Conservation (phyloP, 2,113 vertebrate genomes). For the Hyaena hyaena region DNA sequence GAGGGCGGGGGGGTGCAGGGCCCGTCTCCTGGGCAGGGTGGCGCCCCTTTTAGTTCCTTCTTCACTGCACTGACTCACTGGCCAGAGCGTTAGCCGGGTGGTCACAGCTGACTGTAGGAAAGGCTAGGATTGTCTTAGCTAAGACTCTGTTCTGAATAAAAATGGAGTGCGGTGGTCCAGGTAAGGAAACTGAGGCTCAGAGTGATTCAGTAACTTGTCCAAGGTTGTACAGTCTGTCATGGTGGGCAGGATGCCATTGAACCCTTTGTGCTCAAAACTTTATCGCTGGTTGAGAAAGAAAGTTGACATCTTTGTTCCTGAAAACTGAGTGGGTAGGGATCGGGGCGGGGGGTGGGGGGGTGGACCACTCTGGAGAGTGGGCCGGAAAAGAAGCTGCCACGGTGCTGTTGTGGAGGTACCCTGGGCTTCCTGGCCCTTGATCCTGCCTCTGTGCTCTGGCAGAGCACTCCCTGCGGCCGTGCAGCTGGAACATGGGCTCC, state of each 20-base stretch:
- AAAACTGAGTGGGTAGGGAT: neutral
- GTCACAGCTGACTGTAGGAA: neutral
- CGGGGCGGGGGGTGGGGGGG: too few relatives aligned
- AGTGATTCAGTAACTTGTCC: neutral
- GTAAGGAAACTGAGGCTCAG: neutral
- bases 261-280: neutral
- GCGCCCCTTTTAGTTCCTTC: neutral
- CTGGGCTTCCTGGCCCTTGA: neutral
- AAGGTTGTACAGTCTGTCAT: neutral
- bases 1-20: neutral
- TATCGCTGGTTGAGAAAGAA: neutral
- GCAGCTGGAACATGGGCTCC: neutral
- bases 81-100: neutral
- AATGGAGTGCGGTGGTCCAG: neutral
- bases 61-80: neutral
- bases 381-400: neutral
- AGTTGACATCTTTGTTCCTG: neutral
- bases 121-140: neutral
- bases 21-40: rapidly evolving
- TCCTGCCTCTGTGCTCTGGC: neutral
- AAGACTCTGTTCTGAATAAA: too few relatives aligned
- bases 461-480: neutral
- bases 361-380: neutral
- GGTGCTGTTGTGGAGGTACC: neutral
- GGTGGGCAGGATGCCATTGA: neutral